Evolutionary conservation across 2,888 invertebrate species (phyloP), one percentile per base, ranked within the genome.

Genomic region (Cyrtodaria siliqua): DNA sequence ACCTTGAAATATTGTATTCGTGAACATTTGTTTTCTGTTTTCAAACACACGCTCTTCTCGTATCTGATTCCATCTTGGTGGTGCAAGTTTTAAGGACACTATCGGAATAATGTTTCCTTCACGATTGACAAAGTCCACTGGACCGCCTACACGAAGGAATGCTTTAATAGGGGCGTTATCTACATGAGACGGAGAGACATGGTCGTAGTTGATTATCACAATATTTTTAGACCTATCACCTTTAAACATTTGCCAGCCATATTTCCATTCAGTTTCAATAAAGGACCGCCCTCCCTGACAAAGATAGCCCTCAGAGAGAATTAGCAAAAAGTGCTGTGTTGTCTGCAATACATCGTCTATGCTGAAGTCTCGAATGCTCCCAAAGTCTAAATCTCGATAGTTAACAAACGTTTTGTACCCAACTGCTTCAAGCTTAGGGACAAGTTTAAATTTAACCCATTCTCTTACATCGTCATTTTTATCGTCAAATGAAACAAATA

Each of bases 221-320:
- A 70, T 61, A 18, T 61, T 76, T 53, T 76, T 68, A 1, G 18
- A 33, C 14, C 24, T 33, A 29, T 69, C 55, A 12, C 12, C 33
- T 44, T 61, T 60, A 29, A 57, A 74, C 55, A 57, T 57, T 27
- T 70, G 29, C 69, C 62, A 66, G 2, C 67, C 62, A 40, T 70
- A 70, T 49, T 70, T 66, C 66, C 70, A 74, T 70, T 73, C 79
- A n/a, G 61, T 61, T 14, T 66, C 70, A 23, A 47, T 70, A 57
- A 66, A 74, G 23, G 29, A 47, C 12, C 44, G 26, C 29, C 42
- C 62, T 12, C 53, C 55, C 1, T 53, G 44, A 20, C 29, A 14
- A 18, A 66, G 26, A 42, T 70, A 79, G 24, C 62, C 52, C n/a
- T 78, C 61, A 8, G 69, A 66, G 2, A 69, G 12, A 42, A 78